Conservation (phyloP, 2,113 vertebrate genomes). For the Alces alces region DNA sequence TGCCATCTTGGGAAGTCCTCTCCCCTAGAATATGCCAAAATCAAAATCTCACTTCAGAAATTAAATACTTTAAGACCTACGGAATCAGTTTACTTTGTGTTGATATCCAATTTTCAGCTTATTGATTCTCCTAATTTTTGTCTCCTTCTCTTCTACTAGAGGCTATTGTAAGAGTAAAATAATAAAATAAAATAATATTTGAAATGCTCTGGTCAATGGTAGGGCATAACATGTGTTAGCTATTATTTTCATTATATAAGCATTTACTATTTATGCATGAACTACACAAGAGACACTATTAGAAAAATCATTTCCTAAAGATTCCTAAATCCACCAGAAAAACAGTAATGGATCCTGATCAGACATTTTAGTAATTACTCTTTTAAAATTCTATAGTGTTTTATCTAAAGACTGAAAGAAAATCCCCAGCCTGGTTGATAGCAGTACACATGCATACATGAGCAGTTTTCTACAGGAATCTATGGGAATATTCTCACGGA, state of each 20-base stretch:
- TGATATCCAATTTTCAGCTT: neutral
- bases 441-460: neutral
- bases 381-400: neutral
- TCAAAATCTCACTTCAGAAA: constrained; percentile 1
- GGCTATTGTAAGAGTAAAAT: neutral
- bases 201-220: neutral
- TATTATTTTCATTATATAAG: neutral
- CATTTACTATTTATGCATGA: neutral
- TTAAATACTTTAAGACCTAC: neutral
- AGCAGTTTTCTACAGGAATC: neutral
- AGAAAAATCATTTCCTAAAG: neutral
- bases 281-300: neutral
- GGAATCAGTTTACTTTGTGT: neutral
- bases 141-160: neutral
- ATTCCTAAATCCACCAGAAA: neutral
- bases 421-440: neutral
- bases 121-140: neutral
- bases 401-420: constrained; percentile 8
- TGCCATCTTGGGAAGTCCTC: neutral
- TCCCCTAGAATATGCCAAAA: neutral
- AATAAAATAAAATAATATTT: neutral
- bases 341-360: neutral
- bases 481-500: neutral
- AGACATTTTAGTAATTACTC: neutral
- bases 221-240: neutral